Evolutionary conservation across 1,140 invertebrate genomes (phyloP).

Genomic region (Saxidomus purpurata): DNA sequence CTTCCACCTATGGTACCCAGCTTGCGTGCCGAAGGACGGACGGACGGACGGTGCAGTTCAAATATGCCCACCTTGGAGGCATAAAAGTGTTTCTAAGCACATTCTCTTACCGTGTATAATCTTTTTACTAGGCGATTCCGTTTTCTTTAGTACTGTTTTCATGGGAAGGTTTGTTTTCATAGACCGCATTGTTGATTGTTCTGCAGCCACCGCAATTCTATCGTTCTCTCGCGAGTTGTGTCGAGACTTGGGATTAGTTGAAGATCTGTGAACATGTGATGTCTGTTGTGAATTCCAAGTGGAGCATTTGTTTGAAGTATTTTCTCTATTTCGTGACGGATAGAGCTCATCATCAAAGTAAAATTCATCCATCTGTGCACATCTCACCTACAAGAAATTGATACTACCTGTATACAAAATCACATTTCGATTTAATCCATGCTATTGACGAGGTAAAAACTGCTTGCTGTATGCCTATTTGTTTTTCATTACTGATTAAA

Average conservation of each 20-base stretch:
- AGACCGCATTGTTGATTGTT: not conserved
- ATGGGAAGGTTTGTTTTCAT: conserved; percentile 26
- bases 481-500: too few species aligned
- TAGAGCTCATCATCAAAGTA: conserved; percentile 55
- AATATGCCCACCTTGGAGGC: too few species aligned
- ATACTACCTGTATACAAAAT: too few species aligned
- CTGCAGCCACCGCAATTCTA: not conserved
- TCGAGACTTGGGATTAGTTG: not conserved
- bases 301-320: not conserved
- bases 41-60: too few species aligned
- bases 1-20: too few species aligned
- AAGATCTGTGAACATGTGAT: not conserved
- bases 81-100: too few species aligned
- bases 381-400: not conserved
- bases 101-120: conserved; percentile 9
- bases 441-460: too few species aligned
- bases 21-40: too few species aligned
- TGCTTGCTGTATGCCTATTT: too few species aligned
- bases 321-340: not conserved
- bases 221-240: not conserved
- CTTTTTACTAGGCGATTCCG: conserved; percentile 18
- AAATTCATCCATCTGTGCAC: not conserved
- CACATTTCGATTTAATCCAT: too few species aligned
- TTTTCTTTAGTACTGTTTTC: conserved; percentile 37
- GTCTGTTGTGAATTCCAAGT: not conserved